phyloP scores from a whole-genome alignment of 1,140 invertebrate genomes.

The Reticulitermes speratus region DNA sequence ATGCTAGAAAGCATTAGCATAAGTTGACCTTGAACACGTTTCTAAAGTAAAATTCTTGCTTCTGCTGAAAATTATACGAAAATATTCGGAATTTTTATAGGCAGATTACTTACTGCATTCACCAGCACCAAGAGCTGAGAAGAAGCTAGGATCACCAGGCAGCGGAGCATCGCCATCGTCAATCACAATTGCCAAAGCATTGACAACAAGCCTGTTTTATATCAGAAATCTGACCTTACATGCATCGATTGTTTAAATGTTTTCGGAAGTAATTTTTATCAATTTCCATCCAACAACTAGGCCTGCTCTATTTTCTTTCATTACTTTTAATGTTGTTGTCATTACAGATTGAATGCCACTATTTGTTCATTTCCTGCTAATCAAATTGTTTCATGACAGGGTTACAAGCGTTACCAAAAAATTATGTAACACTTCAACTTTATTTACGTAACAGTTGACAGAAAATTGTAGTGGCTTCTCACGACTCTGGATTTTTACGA shows the following conservation, averaged over 20 bases:
- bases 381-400: background rate
- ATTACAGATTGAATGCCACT: background rate
- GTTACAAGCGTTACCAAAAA: too few species aligned
- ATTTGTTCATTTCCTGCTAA: background rate
- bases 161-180: background rate
- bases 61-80: too few species aligned
- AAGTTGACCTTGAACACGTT: too few species aligned
- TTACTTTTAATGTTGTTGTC: background rate
- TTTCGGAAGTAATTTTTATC: constrained; percentile 5
- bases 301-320: background rate
- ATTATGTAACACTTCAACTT: too few species aligned
- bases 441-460: background rate
- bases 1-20: too few species aligned
- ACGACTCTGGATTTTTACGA: too few species aligned
- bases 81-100: too few species aligned
- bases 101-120: background rate
- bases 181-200: background rate
- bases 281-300: background rate
- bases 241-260: constrained; percentile 7
- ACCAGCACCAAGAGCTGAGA: background rate
- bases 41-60: too few species aligned
- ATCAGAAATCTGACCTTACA: background rate
- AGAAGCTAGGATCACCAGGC: background rate
- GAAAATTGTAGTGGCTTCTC: too few species aligned
- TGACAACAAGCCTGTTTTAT: background rate